A percentile compares a stretch with the other conserved stretches of the same genome.
These are phyloP conservation scores for Idris sp. DNA, from an alignment of 1,140 invertebrate species.

Conservation along the genomic window DNA sequence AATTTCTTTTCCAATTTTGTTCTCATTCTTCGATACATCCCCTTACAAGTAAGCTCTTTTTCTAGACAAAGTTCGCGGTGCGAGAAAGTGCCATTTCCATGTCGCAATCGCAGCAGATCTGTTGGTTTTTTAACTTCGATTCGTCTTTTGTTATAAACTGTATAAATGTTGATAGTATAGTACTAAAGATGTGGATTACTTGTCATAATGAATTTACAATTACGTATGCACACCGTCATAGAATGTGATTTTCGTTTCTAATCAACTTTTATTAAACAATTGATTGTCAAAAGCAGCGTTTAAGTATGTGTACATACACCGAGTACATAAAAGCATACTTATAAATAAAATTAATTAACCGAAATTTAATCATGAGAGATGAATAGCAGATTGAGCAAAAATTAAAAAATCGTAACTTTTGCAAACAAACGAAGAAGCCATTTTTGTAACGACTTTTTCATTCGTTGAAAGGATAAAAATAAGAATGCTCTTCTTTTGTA, in stretches of 20 bases:
- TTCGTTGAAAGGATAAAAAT: constrained; percentile 24
- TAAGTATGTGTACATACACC: constrained; percentile 67
- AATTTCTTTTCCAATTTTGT: too few species aligned
- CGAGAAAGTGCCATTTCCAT: constrained; percentile 49
- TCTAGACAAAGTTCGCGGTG: constrained; percentile 39
- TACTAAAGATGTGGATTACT: constrained; percentile 72
- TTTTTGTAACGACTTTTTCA: constrained; percentile 41
- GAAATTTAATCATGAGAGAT: constrained; percentile 1
- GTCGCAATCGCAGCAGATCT: constrained; percentile 28
- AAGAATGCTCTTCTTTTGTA: constrained; percentile 35
- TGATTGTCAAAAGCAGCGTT: too few species aligned
- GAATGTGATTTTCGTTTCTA: constrained; percentile 42
- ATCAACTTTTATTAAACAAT: too few species aligned
- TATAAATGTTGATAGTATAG: constrained; percentile 78
- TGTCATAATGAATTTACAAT: constrained; percentile 67
- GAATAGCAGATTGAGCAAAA: too few species aligned
- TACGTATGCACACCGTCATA: constrained; percentile 34
- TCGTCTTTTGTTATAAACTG: constrained; percentile 68
- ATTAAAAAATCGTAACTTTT: constrained; percentile 30
- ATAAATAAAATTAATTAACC: constrained; percentile 25
- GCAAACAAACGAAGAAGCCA: constrained; percentile 10
- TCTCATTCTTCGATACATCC: too few species aligned
- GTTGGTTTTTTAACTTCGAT: constrained; percentile 23
- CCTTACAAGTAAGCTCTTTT: too few species aligned
- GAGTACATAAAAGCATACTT: constrained; percentile 45